Percentiles rank a stretch among this genome's conserved stretches.
Conservation (phyloP, 1,140 invertebrate genomes). For the Metopolophium dirhodum region DNA sequence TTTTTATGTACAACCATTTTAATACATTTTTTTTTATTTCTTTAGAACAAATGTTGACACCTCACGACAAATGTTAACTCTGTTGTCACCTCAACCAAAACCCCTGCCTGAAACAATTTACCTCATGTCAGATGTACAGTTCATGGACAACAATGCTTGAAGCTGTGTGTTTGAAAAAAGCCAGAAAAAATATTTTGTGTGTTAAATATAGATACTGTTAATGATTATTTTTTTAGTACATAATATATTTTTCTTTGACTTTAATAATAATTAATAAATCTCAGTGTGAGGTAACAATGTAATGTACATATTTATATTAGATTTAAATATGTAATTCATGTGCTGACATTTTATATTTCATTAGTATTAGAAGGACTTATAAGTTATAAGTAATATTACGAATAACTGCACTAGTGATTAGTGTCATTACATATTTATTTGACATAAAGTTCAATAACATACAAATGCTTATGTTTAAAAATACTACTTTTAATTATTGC, state of each 20-base stretch:
- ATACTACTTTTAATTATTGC: background rate
- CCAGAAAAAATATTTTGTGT: conserved; percentile 7
- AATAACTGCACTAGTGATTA: background rate
- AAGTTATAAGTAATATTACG: background rate
- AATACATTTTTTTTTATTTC: conserved; percentile 60
- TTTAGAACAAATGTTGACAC: conserved; percentile 87
- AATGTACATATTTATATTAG: background rate
- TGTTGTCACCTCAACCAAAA: conserved; percentile 90
- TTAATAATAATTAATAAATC: background rate
- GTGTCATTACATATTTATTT: background rate
- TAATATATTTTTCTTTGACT: background rate
- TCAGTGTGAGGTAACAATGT: background rate
- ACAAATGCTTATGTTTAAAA: background rate
- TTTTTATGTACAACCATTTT: background rate
- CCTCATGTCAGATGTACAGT: conserved; percentile 82
- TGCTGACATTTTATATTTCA: background rate
- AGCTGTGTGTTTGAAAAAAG: background rate
- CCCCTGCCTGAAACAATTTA: conserved; percentile 85
- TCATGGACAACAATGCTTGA: conserved; percentile 75
- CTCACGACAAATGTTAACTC: conserved; percentile 83
- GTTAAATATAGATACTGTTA: background rate
- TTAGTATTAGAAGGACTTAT: background rate
- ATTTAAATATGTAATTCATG: background rate
- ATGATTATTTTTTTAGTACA: background rate
- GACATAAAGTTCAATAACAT: background rate